Evolutionary conservation across 2,797 vertebrate species (phyloP).

Genomic region (Danio jaintianensis): DNA sequence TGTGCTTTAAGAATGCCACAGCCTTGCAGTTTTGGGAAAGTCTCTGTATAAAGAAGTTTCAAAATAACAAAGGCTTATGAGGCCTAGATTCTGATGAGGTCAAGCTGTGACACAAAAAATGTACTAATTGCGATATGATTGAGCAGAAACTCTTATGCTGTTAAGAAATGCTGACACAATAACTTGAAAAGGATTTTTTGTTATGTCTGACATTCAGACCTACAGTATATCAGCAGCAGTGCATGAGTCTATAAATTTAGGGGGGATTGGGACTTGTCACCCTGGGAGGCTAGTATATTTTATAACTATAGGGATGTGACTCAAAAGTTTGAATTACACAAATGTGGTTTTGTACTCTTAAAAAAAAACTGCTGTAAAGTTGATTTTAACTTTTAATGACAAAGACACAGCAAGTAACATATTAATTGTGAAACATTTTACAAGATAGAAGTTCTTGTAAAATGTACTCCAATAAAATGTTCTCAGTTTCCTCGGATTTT

Average conservation of each 20-base stretch:
- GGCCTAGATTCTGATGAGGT: background rate
- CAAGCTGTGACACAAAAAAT: conserved; percentile 6
- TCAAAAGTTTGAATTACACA: background rate
- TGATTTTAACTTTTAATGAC: no score
- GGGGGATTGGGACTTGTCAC: background rate
- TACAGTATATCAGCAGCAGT: background rate
- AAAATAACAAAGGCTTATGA: background rate
- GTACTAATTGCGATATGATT: conserved; percentile 4
- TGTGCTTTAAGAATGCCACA: background rate
- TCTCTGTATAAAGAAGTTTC: background rate
- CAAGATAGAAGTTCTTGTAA: no score
- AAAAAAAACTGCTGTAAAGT: no score
- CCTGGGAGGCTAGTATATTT: background rate
- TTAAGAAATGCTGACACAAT: conserved; percentile 11
- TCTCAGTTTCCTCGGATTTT: no score
- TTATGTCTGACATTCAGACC: background rate
- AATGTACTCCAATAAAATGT: no score
- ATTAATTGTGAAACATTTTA: no score
- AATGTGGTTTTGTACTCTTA: background rate
- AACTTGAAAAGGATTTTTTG: background rate
- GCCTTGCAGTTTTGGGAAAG: background rate
- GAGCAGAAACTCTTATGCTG: background rate
- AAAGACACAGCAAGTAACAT: no score
- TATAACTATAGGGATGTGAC: background rate
- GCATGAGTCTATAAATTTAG: background rate